These are phyloP conservation scores for Psittacula cyanocephala DNA, from an alignment of 2,113 vertebrate genomes.

Conservation along the genomic window DNA sequence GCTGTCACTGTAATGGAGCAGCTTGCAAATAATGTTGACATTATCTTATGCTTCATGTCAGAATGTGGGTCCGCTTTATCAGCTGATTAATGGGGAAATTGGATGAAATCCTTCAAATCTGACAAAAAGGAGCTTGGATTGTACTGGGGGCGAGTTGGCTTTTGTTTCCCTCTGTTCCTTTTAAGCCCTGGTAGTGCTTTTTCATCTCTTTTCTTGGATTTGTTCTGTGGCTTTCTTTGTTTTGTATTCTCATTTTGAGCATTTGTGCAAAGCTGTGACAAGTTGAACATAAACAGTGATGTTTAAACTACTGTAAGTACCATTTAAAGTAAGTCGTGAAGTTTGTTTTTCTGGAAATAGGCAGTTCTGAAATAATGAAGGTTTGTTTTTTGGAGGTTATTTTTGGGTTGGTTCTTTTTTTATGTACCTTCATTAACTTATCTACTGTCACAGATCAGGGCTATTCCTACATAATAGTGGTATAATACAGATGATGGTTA, in stretches of 20 bases:
- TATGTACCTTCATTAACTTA: background rate
- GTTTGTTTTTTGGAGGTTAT: background rate
- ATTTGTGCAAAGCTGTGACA: background rate
- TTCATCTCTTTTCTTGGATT: background rate
- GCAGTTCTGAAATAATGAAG: background rate
- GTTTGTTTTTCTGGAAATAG: background rate
- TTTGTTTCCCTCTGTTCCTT: constrained; percentile 2
- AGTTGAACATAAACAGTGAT: background rate
- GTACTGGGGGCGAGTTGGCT: background rate
- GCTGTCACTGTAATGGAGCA: constrained; percentile 28
- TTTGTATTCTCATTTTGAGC: background rate
- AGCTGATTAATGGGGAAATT: constrained; percentile 48
- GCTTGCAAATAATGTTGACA: constrained; percentile 49
- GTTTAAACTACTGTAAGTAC: background rate
- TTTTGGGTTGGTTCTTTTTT: background rate
- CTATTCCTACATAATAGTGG: background rate
- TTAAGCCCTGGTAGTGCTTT: background rate
- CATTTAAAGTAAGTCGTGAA: background rate
- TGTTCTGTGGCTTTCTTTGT: background rate
- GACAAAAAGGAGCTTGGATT: background rate
- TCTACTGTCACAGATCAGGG: background rate
- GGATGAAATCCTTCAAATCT: constrained; percentile 24
- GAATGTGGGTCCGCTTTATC: background rate
- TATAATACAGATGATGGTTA: background rate
- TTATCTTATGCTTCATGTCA: constrained; percentile 55